Evolutionary conservation across 2,888 invertebrate genomes (phyloP), one percentile per base, ranked within the genome.

Genomic region (Erebia aethiops): DNA sequence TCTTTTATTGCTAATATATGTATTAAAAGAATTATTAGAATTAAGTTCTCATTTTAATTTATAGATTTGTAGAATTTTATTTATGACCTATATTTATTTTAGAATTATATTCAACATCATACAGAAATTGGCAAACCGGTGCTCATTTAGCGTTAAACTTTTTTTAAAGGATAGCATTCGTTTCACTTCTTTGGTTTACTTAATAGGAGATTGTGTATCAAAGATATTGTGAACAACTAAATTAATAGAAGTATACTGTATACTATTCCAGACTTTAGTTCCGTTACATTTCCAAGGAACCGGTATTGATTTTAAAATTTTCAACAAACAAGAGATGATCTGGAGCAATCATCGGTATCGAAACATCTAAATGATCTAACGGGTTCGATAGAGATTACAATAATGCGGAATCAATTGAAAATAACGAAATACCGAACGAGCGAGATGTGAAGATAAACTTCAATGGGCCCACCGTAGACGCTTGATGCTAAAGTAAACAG

Each of bases 301-400:
- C 26, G 54, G 51, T 63, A 51, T 66, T 69, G 65, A 67, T 71
- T 71, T 66, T 67, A 72, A 87, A 85, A 86, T 54, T 83, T 80
- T 79, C 79, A 85, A 60, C 62, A 79, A 81, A 79, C 84, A 89
- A 88, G 65, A 66, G 71, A 74, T 69, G 74, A 72, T 71, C 83
- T 87, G 82, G 86, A 85, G 79, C 86, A 81, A 83, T 85, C 77
- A 84, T 85, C 85, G 84, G 82, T 88, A 84, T 77, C 81, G 75
- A 74, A 76, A 79, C 81, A 88, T 88, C 84, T 84, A 76, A 84
- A 84, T 82, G 76, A 76, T 71, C 72, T 88, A 79, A 81, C 81
- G 80, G 81, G 73, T 66, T 65, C 69, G 62, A 69, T 69, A 68
- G 72, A 78, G 75, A 76, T 73, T 74, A 79, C 78, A 79, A 79